These are phyloP conservation scores for Cyclargus thomasi DNA, from an alignment of 1,140 invertebrate species.

Conservation along the genomic window DNA sequence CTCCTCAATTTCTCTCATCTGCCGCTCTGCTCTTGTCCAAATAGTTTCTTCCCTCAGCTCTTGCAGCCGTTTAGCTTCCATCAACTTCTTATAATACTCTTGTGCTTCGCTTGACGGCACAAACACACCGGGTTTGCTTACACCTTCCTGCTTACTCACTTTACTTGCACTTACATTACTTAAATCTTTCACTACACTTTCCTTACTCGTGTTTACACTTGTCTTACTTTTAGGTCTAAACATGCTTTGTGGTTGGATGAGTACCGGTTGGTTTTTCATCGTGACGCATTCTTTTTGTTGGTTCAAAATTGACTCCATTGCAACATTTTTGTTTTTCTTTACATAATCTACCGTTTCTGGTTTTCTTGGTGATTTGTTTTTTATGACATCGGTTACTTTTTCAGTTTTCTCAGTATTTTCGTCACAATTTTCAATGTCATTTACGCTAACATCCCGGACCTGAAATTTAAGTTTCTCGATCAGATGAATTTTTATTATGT, in stretches of 20 bases:
- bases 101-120: slow-evolving; percentile 36
- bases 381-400: background rate
- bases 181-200: background rate
- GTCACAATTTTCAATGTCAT: slow-evolving; percentile 24
- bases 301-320: slow-evolving; percentile 32
- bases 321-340: slow-evolving; percentile 35
- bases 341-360: slow-evolving; percentile 6
- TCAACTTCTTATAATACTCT: slow-evolving; percentile 42
- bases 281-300: background rate
- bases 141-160: background rate
- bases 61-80: slow-evolving; percentile 32
- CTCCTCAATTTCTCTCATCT: slow-evolving; percentile 43
- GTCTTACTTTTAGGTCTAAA: slow-evolving; percentile 14
- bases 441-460: slow-evolving; percentile 11
- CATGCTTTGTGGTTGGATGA: slow-evolving; percentile 12
- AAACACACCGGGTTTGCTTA: slow-evolving; percentile 22
- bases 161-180: background rate
- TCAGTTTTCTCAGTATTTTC: background rate
- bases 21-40: slow-evolving; percentile 35
- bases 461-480: background rate
- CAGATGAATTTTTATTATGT: no score
- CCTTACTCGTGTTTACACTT: background rate
- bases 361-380: background rate
- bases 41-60: slow-evolving; percentile 32
- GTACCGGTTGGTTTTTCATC: slow-evolving; percentile 5